Base-by-base conservation (phyloP, 2,113 vertebrate genomes). In the Pseudorhombus dupliciocellatus region DNA sequence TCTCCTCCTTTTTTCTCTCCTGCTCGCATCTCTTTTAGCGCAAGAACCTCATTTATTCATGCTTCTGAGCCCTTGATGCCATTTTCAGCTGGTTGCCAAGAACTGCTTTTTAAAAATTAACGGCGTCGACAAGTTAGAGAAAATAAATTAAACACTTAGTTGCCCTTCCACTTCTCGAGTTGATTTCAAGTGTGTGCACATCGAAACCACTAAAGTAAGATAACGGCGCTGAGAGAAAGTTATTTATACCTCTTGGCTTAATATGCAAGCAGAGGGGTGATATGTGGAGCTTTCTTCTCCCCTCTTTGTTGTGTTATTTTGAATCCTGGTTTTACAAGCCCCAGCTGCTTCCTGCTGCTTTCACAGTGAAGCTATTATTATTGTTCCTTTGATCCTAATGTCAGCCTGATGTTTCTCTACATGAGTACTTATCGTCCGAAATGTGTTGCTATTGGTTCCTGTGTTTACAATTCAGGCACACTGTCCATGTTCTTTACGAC, bases 31-130 rank as follows among this genome's bases (percentile, higher is more conserved):
- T 77, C 62, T 79, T 84, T 80, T 70, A 83, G 77, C 74, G 48
- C 81, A 60, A 65, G 72, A 59, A 28, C 28, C 72, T 91, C 58
- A 91, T 90, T 92, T 89, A 92, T 92, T 92, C 78, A 92, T 91
- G 84, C 84, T 84, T 10, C 73, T 65, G 77, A 77, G 85, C 72
- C 78, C 22, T 34, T n/a, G 24, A 55, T 78, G 67, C 83, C 89
- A 83, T 89, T 87, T 87, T 69, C 62, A 84, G 71, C 79, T 12
- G 7, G 70, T 79, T 80, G 72, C 86, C 76, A 75, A 74, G 79
- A 75, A 63, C n/a, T 55, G 34, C 53, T 53, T 80, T 85, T 91
- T 84, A 91, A 91, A 90, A 87, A 87, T 89, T 80, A 87, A 90
- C 68, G 11, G 31, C 54, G 73, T 73, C 46, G 77, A 86, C 60